phyloP scores from a whole-genome alignment of 2,797 vertebrate species.

The Okamejei kenojei region DNA sequence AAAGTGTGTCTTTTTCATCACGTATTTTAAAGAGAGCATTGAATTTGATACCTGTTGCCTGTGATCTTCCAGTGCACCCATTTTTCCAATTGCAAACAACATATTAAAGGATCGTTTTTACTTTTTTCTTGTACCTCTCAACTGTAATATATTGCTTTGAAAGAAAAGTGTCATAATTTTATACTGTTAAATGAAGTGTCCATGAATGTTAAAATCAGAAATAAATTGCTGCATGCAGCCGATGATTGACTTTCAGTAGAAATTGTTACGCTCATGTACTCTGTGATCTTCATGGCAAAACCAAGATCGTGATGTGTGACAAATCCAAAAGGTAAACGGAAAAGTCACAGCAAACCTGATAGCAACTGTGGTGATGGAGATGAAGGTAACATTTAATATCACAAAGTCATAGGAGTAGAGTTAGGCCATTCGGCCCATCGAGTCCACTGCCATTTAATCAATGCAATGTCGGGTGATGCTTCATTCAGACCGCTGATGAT shows the following conservation, averaged over 20 bases:
- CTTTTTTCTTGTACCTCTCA: constrained; percentile 2
- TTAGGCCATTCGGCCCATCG: no score
- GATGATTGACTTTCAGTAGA: constrained; percentile 34
- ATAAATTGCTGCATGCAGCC: constrained; percentile 86
- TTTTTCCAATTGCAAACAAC: not conserved
- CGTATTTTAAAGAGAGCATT: not conserved
- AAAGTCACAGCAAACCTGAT: no score
- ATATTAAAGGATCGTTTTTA: not conserved
- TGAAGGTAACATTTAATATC: no score
- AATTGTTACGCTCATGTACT: not conserved
- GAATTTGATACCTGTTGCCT: not conserved
- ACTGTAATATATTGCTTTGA: constrained; percentile 15
- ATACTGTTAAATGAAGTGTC: constrained; percentile 66
- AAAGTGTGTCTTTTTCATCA: not conserved
- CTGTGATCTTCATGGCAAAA: not conserved
- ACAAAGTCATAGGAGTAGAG: no score
- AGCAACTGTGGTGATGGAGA: no score
- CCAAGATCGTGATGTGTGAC: no score
- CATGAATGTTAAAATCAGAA: constrained; percentile 59
- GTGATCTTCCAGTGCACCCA: not conserved
- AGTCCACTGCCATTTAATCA: no score
- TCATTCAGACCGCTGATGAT: no score
- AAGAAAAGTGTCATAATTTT: constrained; percentile 54
- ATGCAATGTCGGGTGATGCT: no score
- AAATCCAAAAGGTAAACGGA: no score